Conservation (phyloP, 2,797 vertebrate species). For the Chelmon rostratus region DNA sequence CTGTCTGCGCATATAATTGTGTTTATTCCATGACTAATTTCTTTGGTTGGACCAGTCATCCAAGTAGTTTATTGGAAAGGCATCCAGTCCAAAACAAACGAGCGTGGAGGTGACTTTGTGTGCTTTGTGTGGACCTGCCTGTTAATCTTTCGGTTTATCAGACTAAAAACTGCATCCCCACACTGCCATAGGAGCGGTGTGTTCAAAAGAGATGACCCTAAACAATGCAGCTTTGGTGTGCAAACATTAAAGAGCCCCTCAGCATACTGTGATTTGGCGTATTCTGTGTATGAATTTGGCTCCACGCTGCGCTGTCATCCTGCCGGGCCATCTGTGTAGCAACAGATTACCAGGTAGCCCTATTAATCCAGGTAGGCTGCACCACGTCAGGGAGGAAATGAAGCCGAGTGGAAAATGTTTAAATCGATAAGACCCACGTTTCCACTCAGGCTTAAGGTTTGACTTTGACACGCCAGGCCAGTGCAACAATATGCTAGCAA, state of each 20-base stretch:
- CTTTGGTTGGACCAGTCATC: slow-evolving; percentile 21
- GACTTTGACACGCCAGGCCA: slow-evolving; percentile 59
- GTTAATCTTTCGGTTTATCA: slow-evolving; percentile 27
- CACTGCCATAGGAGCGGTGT: background rate
- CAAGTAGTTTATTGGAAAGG: slow-evolving; percentile 12
- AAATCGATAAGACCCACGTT: slow-evolving; percentile 69
- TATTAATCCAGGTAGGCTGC: slow-evolving; percentile 75
- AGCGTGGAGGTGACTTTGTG: slow-evolving; percentile 29
- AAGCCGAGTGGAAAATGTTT: slow-evolving; percentile 76
- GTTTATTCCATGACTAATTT: slow-evolving; percentile 37
- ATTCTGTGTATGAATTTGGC: slow-evolving; percentile 17
- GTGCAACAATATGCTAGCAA: slow-evolving; percentile 8
- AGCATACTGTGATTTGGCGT: slow-evolving; percentile 53
- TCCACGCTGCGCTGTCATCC: slow-evolving; percentile 50
- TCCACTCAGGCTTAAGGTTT: slow-evolving; percentile 58
- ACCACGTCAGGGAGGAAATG: slow-evolving; percentile 60
- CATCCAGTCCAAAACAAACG: slow-evolving; percentile 10
- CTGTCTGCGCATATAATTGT: slow-evolving; percentile 4
- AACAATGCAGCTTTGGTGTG: slow-evolving; percentile 35
- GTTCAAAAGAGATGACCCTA: background rate
- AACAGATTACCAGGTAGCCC: slow-evolving; percentile 75
- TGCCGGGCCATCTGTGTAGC: slow-evolving; percentile 75
- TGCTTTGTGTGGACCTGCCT: background rate
- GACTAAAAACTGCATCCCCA: slow-evolving; percentile 1
- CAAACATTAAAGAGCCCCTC: slow-evolving; percentile 39